Base-by-base conservation (phyloP, 2,113 vertebrate species). In the Thomomys bottae region DNA sequence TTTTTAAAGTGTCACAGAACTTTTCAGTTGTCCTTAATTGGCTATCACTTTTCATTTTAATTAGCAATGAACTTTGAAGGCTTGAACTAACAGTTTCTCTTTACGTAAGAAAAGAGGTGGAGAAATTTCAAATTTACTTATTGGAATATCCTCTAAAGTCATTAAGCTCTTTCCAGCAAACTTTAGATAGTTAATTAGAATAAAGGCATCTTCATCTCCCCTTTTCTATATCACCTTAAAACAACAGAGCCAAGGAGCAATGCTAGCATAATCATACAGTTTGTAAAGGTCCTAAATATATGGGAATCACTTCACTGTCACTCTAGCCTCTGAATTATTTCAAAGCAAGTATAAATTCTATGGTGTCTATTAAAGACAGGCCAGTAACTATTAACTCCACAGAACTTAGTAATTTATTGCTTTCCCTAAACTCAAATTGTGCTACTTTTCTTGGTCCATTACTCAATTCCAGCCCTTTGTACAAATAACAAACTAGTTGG, bases 81-180 rank as follows among this genome's bases (percentile, higher is more conserved):
- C 87, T 95, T 6, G 0, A 94, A 85, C 63, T 84, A 92, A 89
- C 15, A 45, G 30, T 96, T 95, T 85, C 24, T 91, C 83, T 93
- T 92, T 67, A 80, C 78, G 72, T 64, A 92, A 73, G 66, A 89
- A 93, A 92, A 83, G 26, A 26, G 15, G 14, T 80, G 26, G 63
- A 85, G 38, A 92, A 91, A 89, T 36, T 87, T 64, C 28, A 92
- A 82, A 90, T 81, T 26, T 40, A 89, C 61, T 89, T 84, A 88
- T 24, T 91, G 21, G 59, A 75, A 88, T 92, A 89, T 94, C 1
- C 84, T 57, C 5, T 75, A 59, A n/a, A 90, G 10, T 68, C 80
- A 57, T 38, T 76, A 92, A 89, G 42, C 49, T 64, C 80, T 78
- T 93, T 76, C 40, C 67, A 85, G 40, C 18, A 24, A 70, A 32